Evolutionary conservation across 2,797 vertebrate species (phyloP).

Genomic region (Uromys caudimaculatus): DNA sequence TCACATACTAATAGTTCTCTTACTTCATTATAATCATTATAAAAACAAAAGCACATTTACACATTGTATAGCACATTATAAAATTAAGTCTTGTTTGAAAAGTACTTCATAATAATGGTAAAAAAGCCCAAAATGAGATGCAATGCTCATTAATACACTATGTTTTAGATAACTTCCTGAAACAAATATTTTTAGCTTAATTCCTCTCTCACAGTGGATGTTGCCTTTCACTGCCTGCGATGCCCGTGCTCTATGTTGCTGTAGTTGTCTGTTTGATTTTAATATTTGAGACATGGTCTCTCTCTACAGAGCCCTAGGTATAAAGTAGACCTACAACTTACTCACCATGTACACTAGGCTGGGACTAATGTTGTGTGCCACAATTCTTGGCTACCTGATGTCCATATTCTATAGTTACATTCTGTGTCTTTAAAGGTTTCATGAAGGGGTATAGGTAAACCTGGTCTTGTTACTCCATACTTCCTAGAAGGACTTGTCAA

Average conservation of each 20-base stretch:
- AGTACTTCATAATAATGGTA: neutral
- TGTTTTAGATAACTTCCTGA: neutral
- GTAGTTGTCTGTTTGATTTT: neutral
- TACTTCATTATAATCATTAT: neutral
- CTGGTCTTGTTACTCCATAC: neutral
- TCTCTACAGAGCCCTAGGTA: neutral
- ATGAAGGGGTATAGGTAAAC: neutral
- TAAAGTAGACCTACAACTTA: neutral
- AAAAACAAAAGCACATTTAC: neutral
- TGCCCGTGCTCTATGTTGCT: neutral
- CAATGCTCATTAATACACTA: neutral
- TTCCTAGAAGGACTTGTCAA: neutral
- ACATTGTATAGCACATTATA: neutral
- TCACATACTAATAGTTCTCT: neutral
- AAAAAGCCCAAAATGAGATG: slow-evolving; percentile 12
- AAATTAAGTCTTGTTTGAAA: neutral
- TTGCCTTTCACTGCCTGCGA: neutral
- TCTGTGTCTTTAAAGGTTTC: neutral
- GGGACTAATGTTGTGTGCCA: neutral
- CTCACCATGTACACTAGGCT: neutral
- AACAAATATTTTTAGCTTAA: neutral
- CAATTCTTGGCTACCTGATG: neutral
- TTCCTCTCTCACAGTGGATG: neutral
- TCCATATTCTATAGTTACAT: neutral
- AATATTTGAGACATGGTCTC: neutral